Base-by-base conservation (phyloP, 2,888 invertebrate genomes). In the Autographa pulchrina region DNA sequence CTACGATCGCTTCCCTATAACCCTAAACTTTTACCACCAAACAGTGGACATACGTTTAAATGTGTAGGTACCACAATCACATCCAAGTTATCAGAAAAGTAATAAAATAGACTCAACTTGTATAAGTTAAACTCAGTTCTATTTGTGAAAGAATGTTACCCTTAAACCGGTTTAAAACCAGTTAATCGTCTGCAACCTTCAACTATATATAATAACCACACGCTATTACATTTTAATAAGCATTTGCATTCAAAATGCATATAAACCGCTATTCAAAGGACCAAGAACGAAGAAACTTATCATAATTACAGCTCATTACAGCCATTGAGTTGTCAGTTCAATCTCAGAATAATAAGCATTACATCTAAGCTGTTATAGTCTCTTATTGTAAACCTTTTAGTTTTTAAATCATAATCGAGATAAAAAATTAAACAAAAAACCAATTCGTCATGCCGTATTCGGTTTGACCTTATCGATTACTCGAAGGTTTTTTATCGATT, bases 381-480 rank as follows among this genome's bases (percentile, higher is more conserved):
- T 31, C 63, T 43, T 14, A 20, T 52, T 41, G 54, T 35, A n/a
- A 9, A 65, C 14, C 11, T 54, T 80, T 65, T 68, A 63, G 31
- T 61, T 31, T 14, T 52, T 25, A 52, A 63, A 59, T 48, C 14
- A 48, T 38, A 43, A 43, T 54, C 62, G 67, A 74, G 71, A 69
- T 74, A 82, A 71, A 68, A 25, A 74, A 38, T 61, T 58, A 58
- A 56, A 73, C 64, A 82, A 80, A 85, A 75, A 63, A 62, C 18
- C 62, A 72, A 77, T 75, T 73, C 73, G 84, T 83, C 79, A 84
- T 78, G 85, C 85, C 70, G 32, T 83, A 70, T 83, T 85, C 67
- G 43, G 61, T 64, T 54, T 75, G 84, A 83, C 86, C 85, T 85
- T 78, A 81, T 38, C n/a, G 41, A 14, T 68, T 54, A 69, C 38